Conservation (phyloP, 2,888 invertebrate species). For the Drosophila niveifrons region DNA sequence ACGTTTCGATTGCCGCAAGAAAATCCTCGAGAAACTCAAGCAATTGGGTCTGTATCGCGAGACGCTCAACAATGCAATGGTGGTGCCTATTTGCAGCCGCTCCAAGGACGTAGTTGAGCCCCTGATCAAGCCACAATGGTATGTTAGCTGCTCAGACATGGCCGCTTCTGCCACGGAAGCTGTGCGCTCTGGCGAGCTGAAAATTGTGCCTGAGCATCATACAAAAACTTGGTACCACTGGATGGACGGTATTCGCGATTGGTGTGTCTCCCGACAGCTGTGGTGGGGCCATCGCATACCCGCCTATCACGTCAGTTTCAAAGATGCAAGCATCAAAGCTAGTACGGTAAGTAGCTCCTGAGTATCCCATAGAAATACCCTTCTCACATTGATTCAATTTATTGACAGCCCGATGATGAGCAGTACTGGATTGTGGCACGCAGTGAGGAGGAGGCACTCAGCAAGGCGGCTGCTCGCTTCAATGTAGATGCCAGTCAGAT, state of each 20-base stretch:
- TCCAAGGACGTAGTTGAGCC: conserved; percentile 99
- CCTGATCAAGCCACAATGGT: conserved; percentile 98
- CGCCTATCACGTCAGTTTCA: conserved; percentile 91
- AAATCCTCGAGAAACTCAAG: conserved; percentile 91
- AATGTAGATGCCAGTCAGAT: conserved; percentile 87
- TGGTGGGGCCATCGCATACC: conserved; percentile 99
- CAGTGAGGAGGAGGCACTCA: conserved; percentile 90
- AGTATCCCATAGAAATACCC: neutral
- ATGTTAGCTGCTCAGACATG: conserved; percentile 96
- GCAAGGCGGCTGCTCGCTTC: conserved; percentile 92
- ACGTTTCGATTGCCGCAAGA: conserved; percentile 95
- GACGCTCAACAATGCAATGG: conserved; percentile 96
- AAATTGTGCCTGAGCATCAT: conserved; percentile 95
- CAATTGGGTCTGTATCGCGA: conserved; percentile 91
- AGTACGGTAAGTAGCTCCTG: conserved; percentile 82
- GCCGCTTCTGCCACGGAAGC: conserved; percentile 93
- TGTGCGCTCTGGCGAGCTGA: conserved; percentile 92
- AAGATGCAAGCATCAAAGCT: conserved; percentile 83
- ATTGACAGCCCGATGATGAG: conserved; percentile 85
- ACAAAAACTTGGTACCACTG: conserved; percentile 97
- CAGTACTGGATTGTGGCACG: conserved; percentile 93
- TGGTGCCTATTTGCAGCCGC: conserved; percentile 97
- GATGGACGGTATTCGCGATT: conserved; percentile 98
- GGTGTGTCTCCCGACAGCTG: conserved; percentile 99
- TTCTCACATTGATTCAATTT: neutral